phyloP scores from a whole-genome alignment of 2,797 vertebrate genomes.

The Melanotaenia trifasciata region DNA sequence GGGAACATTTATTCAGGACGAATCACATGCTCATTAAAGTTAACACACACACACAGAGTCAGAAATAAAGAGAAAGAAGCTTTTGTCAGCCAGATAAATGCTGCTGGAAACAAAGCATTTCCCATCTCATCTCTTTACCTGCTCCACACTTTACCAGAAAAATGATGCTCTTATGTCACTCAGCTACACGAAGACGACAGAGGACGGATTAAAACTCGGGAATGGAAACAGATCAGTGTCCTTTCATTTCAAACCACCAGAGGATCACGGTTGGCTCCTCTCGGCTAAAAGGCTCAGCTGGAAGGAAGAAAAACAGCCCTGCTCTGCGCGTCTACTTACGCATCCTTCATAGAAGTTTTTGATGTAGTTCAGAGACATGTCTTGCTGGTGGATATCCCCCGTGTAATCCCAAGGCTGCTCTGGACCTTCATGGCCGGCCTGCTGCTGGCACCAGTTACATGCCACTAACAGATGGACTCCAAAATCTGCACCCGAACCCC shows the following conservation, averaged over 20 bases:
- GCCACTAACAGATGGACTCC: conserved; percentile 35
- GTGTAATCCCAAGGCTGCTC: conserved; percentile 58
- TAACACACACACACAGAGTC: not conserved
- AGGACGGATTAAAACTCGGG: no score
- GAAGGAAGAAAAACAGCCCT: not conserved
- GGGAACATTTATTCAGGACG: no score
- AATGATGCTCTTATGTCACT: no score
- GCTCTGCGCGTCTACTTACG: conserved; percentile 74
- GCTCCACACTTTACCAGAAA: no score
- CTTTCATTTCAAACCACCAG: not conserved
- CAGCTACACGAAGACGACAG: no score
- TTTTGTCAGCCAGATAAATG: conserved; percentile 46
- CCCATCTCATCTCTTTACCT: no score
- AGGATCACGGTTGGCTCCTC: not conserved
- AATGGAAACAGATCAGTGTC: conserved; percentile 14
- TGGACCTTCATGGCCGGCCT: conserved; percentile 72
- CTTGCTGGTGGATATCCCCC: conserved; percentile 56
- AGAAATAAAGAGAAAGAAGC: conserved; percentile 44
- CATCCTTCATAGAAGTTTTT: conserved; percentile 92
- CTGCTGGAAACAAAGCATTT: no score
- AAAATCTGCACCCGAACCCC: conserved; percentile 36
- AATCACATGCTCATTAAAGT: not conserved
- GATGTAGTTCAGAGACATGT: conserved; percentile 91
- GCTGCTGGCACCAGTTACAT: conserved; percentile 67
- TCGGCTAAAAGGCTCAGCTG: not conserved